Evolutionary conservation across 2,113 vertebrate genomes (phyloP), one percentile per base, ranked within the genome.

Genomic region (Pipra filicauda): DNA sequence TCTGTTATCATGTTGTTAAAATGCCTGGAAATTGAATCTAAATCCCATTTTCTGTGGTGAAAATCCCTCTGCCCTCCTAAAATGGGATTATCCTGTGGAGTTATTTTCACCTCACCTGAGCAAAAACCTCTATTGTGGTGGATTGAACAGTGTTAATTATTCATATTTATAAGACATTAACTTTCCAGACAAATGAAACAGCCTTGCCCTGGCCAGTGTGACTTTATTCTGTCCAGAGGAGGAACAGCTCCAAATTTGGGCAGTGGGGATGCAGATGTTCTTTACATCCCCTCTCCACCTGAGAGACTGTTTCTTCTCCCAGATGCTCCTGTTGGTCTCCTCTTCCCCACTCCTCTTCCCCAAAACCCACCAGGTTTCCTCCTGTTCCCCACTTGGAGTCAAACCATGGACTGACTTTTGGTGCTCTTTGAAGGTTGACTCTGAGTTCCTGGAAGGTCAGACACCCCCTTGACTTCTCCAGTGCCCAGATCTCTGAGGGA

Each of bases 31-130:
- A 48, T 4, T 39, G 3, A 75, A 55, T 21, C 16, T 0, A 37
- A 14, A 15, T 39, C 11, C 9, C 0, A 0, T 51, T 89, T 58
- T 8, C 5, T 51, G 12, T 17, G 10, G 13, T 26, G 22, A 35
- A 77, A 46, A 6, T 77, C 46, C 44, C 8, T 93, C 52, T 79
- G 31, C 7, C 11, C 4, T 85, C 22, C 17, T 11, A 1, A 21
- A 30, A 3, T 57, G 35, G 19, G 9, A n/a, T 65, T 23, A 39
- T 39, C 11, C 51, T 8, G 3, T 71, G 44, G 15, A 66, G 6
- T 49, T 57, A 35, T 11, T 6, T 64, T 80, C 41, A 24, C 15
- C 12, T 46, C 14, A n/a, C 39, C 77, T 46, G 19, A 75, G 19
- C 33, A 52, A 39, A 52, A 67, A 46, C 33, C 28, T 11, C 21